Evolutionary conservation across 1,140 invertebrate genomes (phyloP).

Genomic region (Globodera rostochiensis): DNA sequence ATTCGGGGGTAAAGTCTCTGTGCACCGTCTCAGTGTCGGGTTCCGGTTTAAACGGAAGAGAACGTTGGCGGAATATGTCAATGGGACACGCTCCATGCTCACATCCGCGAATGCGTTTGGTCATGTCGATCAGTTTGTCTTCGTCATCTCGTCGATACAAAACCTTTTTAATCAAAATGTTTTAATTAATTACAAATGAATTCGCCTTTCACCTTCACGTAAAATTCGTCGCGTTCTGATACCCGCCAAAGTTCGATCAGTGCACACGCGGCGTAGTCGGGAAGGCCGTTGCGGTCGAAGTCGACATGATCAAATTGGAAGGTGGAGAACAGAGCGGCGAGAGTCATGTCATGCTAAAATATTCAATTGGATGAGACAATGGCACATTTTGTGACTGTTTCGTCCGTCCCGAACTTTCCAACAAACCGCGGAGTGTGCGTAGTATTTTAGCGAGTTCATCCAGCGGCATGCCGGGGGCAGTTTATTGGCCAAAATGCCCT

Average conservation of each 20-base stretch:
- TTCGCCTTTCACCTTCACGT: slow-evolving; percentile 21
- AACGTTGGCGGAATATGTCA: slow-evolving; percentile 19
- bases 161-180: slow-evolving; percentile 4
- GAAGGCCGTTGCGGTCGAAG: slow-evolving; percentile 32
- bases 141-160: slow-evolving; percentile 30
- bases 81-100: slow-evolving; percentile 1
- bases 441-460: slow-evolving; percentile 26
- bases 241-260: slow-evolving; percentile 35
- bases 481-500: neutral
- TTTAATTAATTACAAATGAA: neutral
- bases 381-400: neutral
- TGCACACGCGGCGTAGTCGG: slow-evolving; percentile 25
- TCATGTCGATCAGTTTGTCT: slow-evolving; percentile 26
- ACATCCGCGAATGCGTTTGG: slow-evolving; percentile 20
- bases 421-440: slow-evolving; percentile 31
- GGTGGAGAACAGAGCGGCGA: slow-evolving; percentile 30
- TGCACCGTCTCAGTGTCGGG: slow-evolving; percentile 30
- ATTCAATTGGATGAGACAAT: neutral
- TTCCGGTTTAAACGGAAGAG: slow-evolving; percentile 15
- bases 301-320: slow-evolving; percentile 28
- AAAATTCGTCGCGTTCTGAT: neutral
- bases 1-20: neutral
- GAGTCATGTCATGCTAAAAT: slow-evolving; percentile 33
- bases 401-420: neutral
- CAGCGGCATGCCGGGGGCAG: slow-evolving; percentile 10